Percentiles rank a stretch among this genome's conserved stretches.
Conservation (phyloP, 2,888 invertebrate species). For the Bruchidius siliquastri region DNA sequence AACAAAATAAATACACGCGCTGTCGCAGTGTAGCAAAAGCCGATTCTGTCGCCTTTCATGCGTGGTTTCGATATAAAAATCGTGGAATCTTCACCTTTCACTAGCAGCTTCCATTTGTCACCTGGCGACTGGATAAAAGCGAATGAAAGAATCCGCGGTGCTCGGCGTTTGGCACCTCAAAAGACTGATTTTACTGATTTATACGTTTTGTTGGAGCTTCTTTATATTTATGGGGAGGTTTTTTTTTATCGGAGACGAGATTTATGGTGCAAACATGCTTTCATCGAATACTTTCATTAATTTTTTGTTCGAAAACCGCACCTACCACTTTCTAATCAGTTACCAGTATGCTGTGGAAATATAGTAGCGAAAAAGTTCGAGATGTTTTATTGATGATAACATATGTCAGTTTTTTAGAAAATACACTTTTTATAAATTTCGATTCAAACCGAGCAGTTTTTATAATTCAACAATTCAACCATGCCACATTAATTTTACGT, state of each 20-base stretch:
- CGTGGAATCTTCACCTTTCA: conserved; percentile 47
- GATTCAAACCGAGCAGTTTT: too few species aligned
- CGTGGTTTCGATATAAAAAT: conserved; percentile 44
- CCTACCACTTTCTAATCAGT: background rate
- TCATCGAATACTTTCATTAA: background rate
- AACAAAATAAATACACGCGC: background rate
- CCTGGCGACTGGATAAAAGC: conserved; percentile 32
- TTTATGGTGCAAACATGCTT: conserved; percentile 5
- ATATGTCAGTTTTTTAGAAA: too few species aligned
- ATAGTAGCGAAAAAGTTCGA: too few species aligned
- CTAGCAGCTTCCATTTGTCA: conserved; percentile 48
- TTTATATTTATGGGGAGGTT: conserved; percentile 23
- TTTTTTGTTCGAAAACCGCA: background rate
- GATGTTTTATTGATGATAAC: too few species aligned
- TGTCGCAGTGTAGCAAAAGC: background rate
- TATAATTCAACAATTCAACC: too few species aligned
- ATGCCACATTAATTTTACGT: too few species aligned
- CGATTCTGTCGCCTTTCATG: conserved; percentile 28
- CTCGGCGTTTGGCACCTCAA: conserved; percentile 28
- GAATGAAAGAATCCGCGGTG: conserved; percentile 31
- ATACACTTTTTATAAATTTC: too few species aligned
- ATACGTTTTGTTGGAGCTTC: conserved; percentile 29
- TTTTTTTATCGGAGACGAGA: conserved; percentile 9
- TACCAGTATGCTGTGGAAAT: too few species aligned
- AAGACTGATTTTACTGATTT: conserved; percentile 40